Evolutionary conservation across 2,113 vertebrate genomes (phyloP).

Genomic region (Gambusia affinis): DNA sequence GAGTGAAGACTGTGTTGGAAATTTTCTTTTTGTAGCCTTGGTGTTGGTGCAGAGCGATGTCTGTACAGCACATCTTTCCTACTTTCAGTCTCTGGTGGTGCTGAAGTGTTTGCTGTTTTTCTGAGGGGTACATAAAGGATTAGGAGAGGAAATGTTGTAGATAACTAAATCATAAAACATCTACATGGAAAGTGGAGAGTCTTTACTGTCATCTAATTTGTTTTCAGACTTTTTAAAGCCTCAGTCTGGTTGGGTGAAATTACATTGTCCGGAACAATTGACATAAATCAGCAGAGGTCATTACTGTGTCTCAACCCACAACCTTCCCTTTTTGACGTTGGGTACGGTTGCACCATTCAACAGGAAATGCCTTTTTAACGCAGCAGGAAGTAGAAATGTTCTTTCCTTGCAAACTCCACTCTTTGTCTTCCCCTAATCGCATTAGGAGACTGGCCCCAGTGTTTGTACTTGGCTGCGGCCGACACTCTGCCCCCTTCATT

Average conservation of each 20-base stretch:
- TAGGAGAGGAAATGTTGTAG: neutral
- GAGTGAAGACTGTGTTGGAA: conserved; percentile 6
- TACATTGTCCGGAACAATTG: conserved; percentile 6
- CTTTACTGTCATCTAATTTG: conserved; percentile 4
- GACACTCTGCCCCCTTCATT: conserved; percentile 13
- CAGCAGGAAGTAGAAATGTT: conserved; percentile 62
- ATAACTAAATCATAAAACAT: conserved; percentile 18
- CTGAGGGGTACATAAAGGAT: neutral
- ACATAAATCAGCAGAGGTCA: neutral
- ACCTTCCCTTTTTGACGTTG: conserved; percentile 27
- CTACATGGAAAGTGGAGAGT: neutral
- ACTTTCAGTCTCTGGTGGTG: conserved; percentile 10
- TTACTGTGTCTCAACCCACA: conserved; percentile 44
- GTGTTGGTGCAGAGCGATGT: neutral
- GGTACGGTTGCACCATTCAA: conserved; percentile 52
- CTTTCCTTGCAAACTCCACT: conserved; percentile 15
- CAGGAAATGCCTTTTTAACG: conserved; percentile 71
- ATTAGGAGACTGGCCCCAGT: conserved; percentile 47
- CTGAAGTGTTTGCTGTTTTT: neutral
- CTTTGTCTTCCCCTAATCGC: conserved; percentile 58
- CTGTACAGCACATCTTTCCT: too few species aligned
- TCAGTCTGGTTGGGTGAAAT: neutral
- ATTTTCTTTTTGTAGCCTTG: neutral
- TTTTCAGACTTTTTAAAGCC: conserved; percentile 1
- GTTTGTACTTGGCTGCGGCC: conserved; percentile 50